A percentile compares a stretch with the other conserved stretches of the same genome.
Evolutionary conservation across 2,888 invertebrate species (phyloP).

Genomic region (Thymelicus lineola): DNA sequence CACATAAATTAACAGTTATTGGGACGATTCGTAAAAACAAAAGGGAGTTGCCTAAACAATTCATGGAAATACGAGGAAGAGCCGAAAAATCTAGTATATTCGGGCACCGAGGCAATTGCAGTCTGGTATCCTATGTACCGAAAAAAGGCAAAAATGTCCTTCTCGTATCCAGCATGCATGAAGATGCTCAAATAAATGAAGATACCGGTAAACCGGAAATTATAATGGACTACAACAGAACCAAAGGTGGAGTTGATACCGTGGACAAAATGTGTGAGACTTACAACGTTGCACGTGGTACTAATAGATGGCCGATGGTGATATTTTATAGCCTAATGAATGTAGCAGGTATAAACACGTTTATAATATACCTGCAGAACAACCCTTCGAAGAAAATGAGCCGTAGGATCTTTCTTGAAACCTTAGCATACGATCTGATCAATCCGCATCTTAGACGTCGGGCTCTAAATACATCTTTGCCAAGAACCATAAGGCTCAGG

Average conservation of each 20-base stretch:
- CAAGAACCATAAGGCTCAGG: constrained; percentile 32
- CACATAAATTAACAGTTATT: too few species aligned
- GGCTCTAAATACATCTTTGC: constrained; percentile 38
- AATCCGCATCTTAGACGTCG: constrained; percentile 37
- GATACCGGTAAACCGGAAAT: constrained; percentile 40
- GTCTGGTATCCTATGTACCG: constrained; percentile 42
- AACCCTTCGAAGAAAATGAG: constrained; percentile 35
- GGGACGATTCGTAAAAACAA: too few species aligned
- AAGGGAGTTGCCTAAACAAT: too few species aligned
- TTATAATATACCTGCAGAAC: constrained; percentile 15
- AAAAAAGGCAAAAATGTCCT: constrained; percentile 42
- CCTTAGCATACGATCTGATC: constrained; percentile 36
- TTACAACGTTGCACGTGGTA: constrained; percentile 38
- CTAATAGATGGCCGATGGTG: constrained; percentile 39
- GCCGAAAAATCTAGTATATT: constrained; percentile 36
- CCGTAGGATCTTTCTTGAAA: constrained; percentile 32
- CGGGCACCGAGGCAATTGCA: constrained; percentile 38
- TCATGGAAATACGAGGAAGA: constrained; percentile 8
- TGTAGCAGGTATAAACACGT: constrained; percentile 39
- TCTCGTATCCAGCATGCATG: constrained; percentile 40
- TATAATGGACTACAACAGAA: constrained; percentile 41
- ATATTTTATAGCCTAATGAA: constrained; percentile 41
- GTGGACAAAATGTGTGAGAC: constrained; percentile 41
- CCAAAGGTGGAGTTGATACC: constrained; percentile 41
- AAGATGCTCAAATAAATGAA: constrained; percentile 40